A percentile compares a stretch with the other conserved stretches of the same genome.
phyloP scores from a whole-genome alignment of 64 coral and sea anemone species.

The Montipora efflorescens region DNA sequence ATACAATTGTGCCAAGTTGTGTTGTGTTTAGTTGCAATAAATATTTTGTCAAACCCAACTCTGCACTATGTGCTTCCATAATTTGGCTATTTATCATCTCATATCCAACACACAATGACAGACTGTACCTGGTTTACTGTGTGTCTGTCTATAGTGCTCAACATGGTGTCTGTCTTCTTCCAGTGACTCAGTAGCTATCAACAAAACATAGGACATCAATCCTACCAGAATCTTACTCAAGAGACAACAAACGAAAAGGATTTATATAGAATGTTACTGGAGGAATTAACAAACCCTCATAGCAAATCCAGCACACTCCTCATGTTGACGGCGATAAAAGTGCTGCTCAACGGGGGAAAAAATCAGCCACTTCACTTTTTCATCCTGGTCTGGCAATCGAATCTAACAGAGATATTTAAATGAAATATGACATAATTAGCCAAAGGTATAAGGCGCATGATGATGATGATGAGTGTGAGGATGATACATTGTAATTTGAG shows the following conservation, averaged over 20 bases:
- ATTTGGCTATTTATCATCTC: too few relatives aligned
- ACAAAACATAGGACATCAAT: neutral
- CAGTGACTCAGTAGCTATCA: conserved; percentile 75
- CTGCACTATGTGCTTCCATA: too few relatives aligned
- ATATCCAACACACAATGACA: too few relatives aligned
- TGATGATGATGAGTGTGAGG: too few relatives aligned
- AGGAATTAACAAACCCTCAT: neutral
- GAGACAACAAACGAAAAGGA: neutral
- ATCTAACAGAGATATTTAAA: conserved; percentile 54
- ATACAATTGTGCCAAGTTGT: too few relatives aligned
- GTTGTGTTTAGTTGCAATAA: too few relatives aligned
- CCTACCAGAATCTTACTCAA: neutral
- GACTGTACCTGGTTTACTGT: conserved; percentile 73
- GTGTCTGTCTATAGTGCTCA: conserved; percentile 88
- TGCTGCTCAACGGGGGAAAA: conserved; percentile 95
- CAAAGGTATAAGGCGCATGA: neutral
- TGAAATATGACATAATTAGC: neutral
- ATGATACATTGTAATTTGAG: too few relatives aligned
- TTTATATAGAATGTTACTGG: neutral
- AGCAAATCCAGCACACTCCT: conserved; percentile 86
- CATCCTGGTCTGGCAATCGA: conserved; percentile 88
- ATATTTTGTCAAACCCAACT: too few relatives aligned
- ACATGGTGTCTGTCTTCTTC: conserved; percentile 73
- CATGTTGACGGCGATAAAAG: conserved; percentile 94
- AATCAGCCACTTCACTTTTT: conserved; percentile 75